Evolutionary conservation across 2,113 vertebrate genomes (phyloP), one percentile per base, ranked within the genome.

Genomic region (Pteronura brasiliensis): DNA sequence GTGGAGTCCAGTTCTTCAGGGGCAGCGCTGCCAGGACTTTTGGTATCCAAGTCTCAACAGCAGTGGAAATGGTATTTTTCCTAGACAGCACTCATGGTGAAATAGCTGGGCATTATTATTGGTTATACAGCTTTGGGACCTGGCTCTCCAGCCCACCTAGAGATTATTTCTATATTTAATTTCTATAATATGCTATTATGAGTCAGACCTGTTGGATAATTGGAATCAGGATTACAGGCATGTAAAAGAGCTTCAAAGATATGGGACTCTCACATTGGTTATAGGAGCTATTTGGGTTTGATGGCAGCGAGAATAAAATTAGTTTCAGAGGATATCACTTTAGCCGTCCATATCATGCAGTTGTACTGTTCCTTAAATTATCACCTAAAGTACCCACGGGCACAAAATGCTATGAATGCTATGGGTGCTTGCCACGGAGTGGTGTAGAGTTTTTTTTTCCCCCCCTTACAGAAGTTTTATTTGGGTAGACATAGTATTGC

Each of bases 231-330:
- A 85, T 96, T 91, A 84, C 36, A 92, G 94, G 8, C 20, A 87
- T 94, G 47, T 94, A 93, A 92, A n/a, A 89, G 39, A 88, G 23
- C 39, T 90, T 83, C 90, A 97, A n/a, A 86, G 36, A 72, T 79
- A 59, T 0, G 15, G 25, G 36, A 82, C 0, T 94, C 67, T 92
- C 34, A 91, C 20, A 12, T 65, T 92, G 55, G 27, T 81, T 69
- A 7, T 86, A 49, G 36, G 59, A 65, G 17, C 65, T 92, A 2
- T 96, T 97, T 91, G 55, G 36, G 11, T 88, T 96, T 97, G 65
- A n/a, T 92, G 47, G 42, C 65, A 93, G 15, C 77, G 87, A 88
- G 14, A 76, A 76, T 90, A 91, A 83, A 95, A 90, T 47, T 87
- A 63, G 42, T 93, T 88, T 88, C 82, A 84, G 63, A 84, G 57